Evolutionary conservation across 2,888 invertebrate genomes (phyloP).

Genomic region (Apotomis capreana): DNA sequence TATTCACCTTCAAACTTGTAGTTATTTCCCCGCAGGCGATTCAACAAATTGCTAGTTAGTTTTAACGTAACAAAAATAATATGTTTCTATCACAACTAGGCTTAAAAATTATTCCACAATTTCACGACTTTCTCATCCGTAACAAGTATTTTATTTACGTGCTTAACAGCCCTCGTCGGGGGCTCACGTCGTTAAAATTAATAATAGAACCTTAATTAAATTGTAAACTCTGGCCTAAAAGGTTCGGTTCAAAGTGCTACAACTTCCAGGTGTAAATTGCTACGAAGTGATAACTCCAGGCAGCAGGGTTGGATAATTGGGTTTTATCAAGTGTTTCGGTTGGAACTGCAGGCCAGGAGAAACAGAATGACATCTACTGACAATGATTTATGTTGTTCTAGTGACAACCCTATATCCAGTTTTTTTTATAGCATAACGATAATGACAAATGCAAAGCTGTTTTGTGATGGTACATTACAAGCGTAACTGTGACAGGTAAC

Average conservation of each 20-base stretch:
- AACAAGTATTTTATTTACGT: conserved; percentile 8
- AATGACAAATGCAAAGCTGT: too few relatives aligned
- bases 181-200: conserved; percentile 35
- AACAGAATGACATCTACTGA: background rate
- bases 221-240: conserved; percentile 28
- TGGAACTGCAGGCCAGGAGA: background rate
- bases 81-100: too few relatives aligned
- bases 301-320: conserved; percentile 4
- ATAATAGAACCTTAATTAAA: conserved; percentile 38
- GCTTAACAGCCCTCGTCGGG: conserved; percentile 7
- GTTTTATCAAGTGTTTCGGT: conserved; percentile 13
- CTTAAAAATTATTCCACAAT: too few relatives aligned
- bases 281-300: conserved; percentile 2
- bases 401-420: too few relatives aligned
- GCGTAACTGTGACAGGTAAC: too few relatives aligned
- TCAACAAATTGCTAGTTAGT: too few relatives aligned
- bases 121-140: background rate
- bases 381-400: too few relatives aligned
- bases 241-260: conserved; percentile 20
- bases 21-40: too few relatives aligned
- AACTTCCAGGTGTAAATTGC: conserved; percentile 30
- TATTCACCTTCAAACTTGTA: too few relatives aligned
- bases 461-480: too few relatives aligned
- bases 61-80: too few relatives aligned
- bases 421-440: too few relatives aligned